These are phyloP conservation scores for Trichomycterus rosablanca DNA, from an alignment of 2,113 vertebrate species.

Conservation along the genomic window DNA sequence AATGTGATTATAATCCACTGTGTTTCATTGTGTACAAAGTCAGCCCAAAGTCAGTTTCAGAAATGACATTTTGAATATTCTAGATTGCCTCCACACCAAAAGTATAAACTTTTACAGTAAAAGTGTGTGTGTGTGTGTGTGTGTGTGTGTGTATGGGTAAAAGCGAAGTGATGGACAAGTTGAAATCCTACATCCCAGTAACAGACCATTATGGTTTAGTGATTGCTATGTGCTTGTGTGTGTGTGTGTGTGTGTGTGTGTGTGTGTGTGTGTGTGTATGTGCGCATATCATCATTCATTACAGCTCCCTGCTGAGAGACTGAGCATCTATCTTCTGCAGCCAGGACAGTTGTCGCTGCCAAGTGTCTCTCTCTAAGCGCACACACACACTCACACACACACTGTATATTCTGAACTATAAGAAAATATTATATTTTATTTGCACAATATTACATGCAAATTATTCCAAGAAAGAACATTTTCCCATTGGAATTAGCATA, in stretches of 20 bases:
- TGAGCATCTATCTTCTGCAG: slow-evolving; percentile 32
- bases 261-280: slow-evolving; percentile 16
- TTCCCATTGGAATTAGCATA: too few relatives aligned
- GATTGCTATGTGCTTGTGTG: slow-evolving; percentile 14
- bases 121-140: slow-evolving; percentile 7
- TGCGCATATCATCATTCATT: slow-evolving; percentile 21
- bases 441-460: too few relatives aligned
- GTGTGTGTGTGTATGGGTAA: slow-evolving; percentile 1
- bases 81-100: not conserved
- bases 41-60: not conserved
- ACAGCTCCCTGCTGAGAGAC: slow-evolving; percentile 37
- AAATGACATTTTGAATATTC: slow-evolving; percentile 4
- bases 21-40: too few relatives aligned
- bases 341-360: slow-evolving; percentile 23
- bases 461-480: too few relatives aligned
- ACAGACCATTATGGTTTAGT: slow-evolving; percentile 28
- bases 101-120: not conserved
- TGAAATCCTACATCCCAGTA: slow-evolving; percentile 18
- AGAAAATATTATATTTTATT: too few relatives aligned
- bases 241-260: slow-evolving; percentile 10
- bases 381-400: slow-evolving; percentile 9
- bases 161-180: slow-evolving; percentile 23
- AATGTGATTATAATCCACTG: too few relatives aligned
- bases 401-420: too few relatives aligned
- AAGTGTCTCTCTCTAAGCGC: slow-evolving; percentile 14